phyloP scores from a whole-genome alignment of 2,797 vertebrate species.

The Dipus sagitta region DNA sequence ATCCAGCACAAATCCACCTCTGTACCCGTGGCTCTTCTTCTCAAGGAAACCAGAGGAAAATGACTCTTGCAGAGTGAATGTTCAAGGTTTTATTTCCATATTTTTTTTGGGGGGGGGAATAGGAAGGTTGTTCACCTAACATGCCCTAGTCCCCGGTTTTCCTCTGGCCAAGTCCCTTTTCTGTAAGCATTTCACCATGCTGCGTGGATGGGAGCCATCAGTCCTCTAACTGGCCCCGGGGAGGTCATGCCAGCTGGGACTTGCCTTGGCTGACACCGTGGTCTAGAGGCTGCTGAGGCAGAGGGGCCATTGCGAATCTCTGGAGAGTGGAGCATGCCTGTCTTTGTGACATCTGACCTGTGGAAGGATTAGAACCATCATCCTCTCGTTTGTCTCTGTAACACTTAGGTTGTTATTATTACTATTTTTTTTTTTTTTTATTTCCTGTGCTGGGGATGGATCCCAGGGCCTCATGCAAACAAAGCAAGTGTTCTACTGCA shows the following conservation, averaged over 20 bases:
- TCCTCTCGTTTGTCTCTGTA: constrained; percentile 23
- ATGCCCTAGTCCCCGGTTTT: not conserved
- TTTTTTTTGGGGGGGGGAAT: not conserved
- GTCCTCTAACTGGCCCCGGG: too few species aligned
- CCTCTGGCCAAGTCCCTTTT: constrained; percentile 39
- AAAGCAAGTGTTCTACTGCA: not conserved
- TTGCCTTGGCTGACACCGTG: not conserved
- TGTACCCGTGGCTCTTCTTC: not conserved
- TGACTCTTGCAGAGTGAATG: constrained; percentile 9
- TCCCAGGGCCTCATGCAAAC: not conserved
- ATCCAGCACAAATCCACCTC: not conserved
- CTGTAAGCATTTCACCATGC: not conserved
- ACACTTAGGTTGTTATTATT: not conserved
- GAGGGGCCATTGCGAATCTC: not conserved
- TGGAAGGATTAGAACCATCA: not conserved
- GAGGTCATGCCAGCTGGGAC: not conserved
- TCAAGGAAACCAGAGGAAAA: not conserved
- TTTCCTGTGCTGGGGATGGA: not conserved
- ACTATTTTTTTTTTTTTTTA: not conserved
- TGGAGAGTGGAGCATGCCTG: not conserved
- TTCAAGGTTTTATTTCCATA: constrained; percentile 42
- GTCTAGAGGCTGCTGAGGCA: not conserved
- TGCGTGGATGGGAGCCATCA: not conserved
- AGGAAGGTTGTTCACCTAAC: not conserved
- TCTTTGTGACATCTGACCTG: not conserved